phyloP scores from a whole-genome alignment of 1,140 invertebrate species.

The Drosophila cardini region DNA sequence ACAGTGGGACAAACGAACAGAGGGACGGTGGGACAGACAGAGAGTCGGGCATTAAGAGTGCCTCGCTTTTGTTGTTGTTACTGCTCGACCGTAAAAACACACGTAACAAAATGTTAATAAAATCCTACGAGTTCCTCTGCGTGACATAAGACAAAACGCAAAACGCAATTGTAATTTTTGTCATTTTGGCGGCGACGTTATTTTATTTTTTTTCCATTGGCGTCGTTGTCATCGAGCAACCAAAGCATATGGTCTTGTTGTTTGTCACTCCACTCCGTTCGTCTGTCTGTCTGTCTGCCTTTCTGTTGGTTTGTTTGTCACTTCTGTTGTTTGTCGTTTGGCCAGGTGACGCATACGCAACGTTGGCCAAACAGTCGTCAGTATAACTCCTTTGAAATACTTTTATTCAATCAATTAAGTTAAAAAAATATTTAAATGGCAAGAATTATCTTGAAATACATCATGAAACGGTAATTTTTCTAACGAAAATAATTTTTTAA shows the following conservation, averaged over 20 bases:
- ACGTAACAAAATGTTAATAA: slow-evolving; percentile 82
- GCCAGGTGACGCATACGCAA: slow-evolving; percentile 59
- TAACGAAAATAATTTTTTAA: no score
- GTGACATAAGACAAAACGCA: slow-evolving; percentile 76
- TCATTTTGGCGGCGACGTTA: slow-evolving; percentile 45
- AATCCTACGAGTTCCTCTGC: slow-evolving; percentile 69
- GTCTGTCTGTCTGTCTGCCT: slow-evolving; percentile 1
- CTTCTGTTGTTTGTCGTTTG: slow-evolving; percentile 30
- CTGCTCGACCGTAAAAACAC: slow-evolving; percentile 71
- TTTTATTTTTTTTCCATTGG: slow-evolving; percentile 15
- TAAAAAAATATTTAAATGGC: no score
- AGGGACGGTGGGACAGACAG: background rate
- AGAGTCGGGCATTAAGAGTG: slow-evolving; percentile 15
- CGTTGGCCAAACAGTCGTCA: slow-evolving; percentile 42
- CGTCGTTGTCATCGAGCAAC: slow-evolving; percentile 11
- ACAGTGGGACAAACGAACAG: background rate
- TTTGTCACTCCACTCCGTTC: slow-evolving; percentile 2
- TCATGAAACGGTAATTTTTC: no score
- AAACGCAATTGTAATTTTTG: slow-evolving; percentile 73
- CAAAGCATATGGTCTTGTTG: slow-evolving; percentile 31
- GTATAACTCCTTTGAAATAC: no score
- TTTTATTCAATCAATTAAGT: no score
- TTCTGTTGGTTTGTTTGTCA: slow-evolving; percentile 11
- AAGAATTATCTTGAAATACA: no score
- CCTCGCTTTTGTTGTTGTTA: slow-evolving; percentile 46